phyloP scores from a whole-genome alignment of 2,113 vertebrate species.

The Zosterops pallidus region DNA sequence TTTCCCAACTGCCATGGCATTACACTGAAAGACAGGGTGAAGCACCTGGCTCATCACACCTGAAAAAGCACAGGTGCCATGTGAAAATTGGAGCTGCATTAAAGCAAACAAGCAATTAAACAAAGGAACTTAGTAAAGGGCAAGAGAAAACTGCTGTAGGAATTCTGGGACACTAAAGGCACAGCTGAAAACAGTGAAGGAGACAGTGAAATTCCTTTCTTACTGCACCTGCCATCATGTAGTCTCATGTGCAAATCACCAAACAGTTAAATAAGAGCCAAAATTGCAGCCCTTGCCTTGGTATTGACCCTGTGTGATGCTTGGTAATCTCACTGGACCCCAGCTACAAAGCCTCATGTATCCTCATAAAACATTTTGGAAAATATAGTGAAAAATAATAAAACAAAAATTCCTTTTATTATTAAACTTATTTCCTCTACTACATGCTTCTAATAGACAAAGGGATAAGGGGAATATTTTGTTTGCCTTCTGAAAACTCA shows the following conservation, averaged over 20 bases:
- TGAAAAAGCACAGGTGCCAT: not conserved
- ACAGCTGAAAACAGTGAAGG: not conserved
- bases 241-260: not conserved
- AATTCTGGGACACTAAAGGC: not conserved
- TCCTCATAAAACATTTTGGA: not conserved
- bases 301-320: not conserved
- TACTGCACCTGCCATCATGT: accelerated
- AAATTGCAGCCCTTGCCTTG: not conserved
- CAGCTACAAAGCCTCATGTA: not conserved
- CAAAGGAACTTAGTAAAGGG: not conserved
- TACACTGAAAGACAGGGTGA: not conserved
- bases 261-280: not conserved
- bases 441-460: not conserved
- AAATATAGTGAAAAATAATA: not conserved
- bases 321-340: not conserved
- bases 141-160: not conserved
- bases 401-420: not conserved
- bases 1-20: not conserved
- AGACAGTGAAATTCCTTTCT: not conserved
- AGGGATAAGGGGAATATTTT: not conserved
- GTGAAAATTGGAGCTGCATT: not conserved
- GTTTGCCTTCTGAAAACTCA: not conserved
- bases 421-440: not conserved
- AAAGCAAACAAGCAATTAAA: not conserved
- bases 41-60: not conserved